Evolutionary conservation across 1,140 invertebrate genomes (phyloP).

Genomic region (Marisa cornuarietis): DNA sequence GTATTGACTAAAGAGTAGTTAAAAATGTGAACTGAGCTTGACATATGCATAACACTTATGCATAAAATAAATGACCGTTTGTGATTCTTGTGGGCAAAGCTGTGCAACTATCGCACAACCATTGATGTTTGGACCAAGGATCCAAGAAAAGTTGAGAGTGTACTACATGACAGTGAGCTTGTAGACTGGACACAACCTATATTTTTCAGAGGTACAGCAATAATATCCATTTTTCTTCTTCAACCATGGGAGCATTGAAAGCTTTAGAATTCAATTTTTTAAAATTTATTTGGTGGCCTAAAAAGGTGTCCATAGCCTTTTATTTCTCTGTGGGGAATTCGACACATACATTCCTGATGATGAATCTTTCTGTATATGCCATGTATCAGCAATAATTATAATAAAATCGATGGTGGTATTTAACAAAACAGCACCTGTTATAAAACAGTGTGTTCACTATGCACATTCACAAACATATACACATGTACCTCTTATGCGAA

Average conservation of each 20-base stretch:
- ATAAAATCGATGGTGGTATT: neutral
- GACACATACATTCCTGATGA: neutral
- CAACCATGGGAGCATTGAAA: too few relatives aligned
- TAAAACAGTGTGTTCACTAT: neutral
- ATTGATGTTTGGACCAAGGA: slow-evolving; percentile 13
- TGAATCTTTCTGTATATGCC: neutral
- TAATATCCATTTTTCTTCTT: neutral
- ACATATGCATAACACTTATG: neutral
- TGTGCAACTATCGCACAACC: slow-evolving; percentile 17
- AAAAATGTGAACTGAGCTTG: too few relatives aligned
- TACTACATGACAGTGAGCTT: neutral
- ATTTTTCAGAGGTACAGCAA: slow-evolving; percentile 13
- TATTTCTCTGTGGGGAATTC: too few relatives aligned
- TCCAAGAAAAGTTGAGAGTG: neutral
- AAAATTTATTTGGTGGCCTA: neutral
- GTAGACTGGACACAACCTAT: slow-evolving; percentile 15
- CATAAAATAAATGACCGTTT: neutral
- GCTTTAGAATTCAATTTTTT: neutral
- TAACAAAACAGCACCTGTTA: neutral
- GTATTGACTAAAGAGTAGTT: too few relatives aligned
- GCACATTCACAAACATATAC: neutral
- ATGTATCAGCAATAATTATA: neutral
- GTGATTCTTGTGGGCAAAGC: neutral
- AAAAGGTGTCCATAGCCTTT: neutral
- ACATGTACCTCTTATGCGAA: neutral